Conservation (phyloP, 2,113 vertebrate genomes). For the Tamias sibiricus region DNA sequence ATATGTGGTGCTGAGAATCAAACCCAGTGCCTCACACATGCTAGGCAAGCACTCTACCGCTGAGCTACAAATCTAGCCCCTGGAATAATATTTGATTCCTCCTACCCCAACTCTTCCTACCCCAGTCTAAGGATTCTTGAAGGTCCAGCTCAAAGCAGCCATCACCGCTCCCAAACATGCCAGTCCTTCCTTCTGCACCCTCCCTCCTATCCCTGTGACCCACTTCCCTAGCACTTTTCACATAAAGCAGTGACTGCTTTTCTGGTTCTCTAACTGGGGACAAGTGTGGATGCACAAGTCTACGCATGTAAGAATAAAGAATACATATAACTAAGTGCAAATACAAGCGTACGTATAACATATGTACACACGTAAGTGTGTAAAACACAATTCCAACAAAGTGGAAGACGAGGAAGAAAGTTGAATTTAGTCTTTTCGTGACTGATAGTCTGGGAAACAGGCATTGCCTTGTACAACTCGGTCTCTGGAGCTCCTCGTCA, state of each 20-base stretch:
- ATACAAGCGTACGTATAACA: neutral
- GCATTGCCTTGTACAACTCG: neutral
- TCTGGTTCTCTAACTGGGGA: neutral
- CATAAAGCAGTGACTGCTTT: neutral
- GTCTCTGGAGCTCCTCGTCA: neutral
- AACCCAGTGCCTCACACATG: too few species aligned
- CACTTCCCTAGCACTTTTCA: neutral
- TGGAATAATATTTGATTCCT: neutral
- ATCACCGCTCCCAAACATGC: neutral
- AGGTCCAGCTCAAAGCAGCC: neutral
- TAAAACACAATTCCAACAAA: neutral
- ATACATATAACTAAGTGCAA: neutral
- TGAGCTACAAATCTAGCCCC: too few species aligned
- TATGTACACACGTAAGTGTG: fast-evolving
- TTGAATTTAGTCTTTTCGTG: neutral
- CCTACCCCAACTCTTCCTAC: too few species aligned
- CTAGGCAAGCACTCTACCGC: too few species aligned
- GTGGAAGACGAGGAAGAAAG: neutral
- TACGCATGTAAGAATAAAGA: neutral
- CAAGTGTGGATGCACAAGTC: too few species aligned
- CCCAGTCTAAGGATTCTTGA: neutral
- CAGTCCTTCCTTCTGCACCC: neutral
- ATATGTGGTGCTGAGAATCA: too few species aligned
- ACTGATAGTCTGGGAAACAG: neutral
- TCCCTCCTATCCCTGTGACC: neutral